Percentiles rank a stretch among this genome's conserved stretches.
These are phyloP conservation scores for Sander vitreus DNA, from an alignment of 2,113 vertebrate genomes.

Conservation along the genomic window DNA sequence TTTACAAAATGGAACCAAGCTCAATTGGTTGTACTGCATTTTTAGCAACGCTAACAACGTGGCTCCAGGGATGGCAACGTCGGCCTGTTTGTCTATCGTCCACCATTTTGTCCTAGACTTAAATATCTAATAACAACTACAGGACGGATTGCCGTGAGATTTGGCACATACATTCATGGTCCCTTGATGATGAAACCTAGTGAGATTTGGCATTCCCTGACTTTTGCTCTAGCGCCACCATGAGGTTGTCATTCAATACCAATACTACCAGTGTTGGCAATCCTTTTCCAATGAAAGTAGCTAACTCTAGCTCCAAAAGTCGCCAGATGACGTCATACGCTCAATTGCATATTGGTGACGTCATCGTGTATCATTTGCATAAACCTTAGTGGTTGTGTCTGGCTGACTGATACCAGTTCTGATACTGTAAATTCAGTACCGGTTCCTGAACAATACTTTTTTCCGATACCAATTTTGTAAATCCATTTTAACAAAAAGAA, in stretches of 20 bases:
- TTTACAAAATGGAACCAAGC: slow-evolving; percentile 2
- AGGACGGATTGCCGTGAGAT: not conserved
- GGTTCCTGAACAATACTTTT: no score
- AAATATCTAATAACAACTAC: not conserved
- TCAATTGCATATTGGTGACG: no score
- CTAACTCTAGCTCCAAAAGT: no score
- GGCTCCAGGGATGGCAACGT: not conserved
- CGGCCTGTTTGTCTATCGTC: not conserved
- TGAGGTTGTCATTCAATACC: not conserved
- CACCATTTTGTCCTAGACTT: not conserved
- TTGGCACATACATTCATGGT: not conserved
- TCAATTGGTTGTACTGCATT: not conserved
- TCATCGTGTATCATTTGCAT: no score
- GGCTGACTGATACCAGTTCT: no score
- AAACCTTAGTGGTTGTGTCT: no score
- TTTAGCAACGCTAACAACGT: not conserved
- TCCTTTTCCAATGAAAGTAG: no score
- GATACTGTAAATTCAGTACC: no score
- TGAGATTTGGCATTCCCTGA: not conserved
- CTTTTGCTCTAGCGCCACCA: not conserved
- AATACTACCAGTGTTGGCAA: no score
- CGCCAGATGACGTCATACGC: no score
- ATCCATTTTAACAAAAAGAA: no score
- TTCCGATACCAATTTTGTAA: no score
- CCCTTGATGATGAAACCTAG: not conserved